Evolutionary conservation across 2,113 vertebrate species (phyloP), one percentile per base, ranked within the genome.

Genomic region (Ptychochromis oligacanthus): DNA sequence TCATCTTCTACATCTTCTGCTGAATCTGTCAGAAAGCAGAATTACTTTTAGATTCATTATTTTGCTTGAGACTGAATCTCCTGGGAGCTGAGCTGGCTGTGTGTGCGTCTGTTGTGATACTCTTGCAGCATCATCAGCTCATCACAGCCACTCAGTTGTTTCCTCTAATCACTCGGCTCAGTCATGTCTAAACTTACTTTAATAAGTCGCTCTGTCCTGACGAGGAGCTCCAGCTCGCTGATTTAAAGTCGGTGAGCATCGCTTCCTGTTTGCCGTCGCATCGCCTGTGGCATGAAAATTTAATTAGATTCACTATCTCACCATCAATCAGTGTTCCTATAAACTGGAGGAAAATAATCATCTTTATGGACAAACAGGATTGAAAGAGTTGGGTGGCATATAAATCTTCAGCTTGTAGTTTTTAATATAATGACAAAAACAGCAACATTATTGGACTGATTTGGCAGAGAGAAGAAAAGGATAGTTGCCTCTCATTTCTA

Each of bases 151-250:
- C 52, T 61, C 22, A 3, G 28, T 52, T 22, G 56, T 79, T 82
- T 36, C 77, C 75, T 88, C 72, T 86, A 79, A 88, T 88, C 78
- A 22, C 43, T 67, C 4, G 2, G 22, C 80, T 87, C 86, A 65
- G 81, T 79, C 75, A 54, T 15, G 79, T 83, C 62, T 84, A 22
- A 87, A 77, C 87, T 58, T 52, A 2, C 62, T 60, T 38, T 88
- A 79, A 84, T 75, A 77, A 84, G 67, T 82, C 20, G 7, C 28
- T 22, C 7, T 46, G 49, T 43, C 28, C 24, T 31, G 15, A 46
- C 14, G 18, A 10, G 52, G 46, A 54, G 46, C 67, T 52, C 46
- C 65, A 31, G 26, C 65, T 17, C 0, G 3, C 79, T 87, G 80
- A 82, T 87, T 79, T 56, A 58, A 57, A 77, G 49, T 81, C 34